Evolutionary conservation across 2,888 invertebrate genomes (phyloP), one percentile per base, ranked within the genome.

Genomic region (Noctua fimbriata): DNA sequence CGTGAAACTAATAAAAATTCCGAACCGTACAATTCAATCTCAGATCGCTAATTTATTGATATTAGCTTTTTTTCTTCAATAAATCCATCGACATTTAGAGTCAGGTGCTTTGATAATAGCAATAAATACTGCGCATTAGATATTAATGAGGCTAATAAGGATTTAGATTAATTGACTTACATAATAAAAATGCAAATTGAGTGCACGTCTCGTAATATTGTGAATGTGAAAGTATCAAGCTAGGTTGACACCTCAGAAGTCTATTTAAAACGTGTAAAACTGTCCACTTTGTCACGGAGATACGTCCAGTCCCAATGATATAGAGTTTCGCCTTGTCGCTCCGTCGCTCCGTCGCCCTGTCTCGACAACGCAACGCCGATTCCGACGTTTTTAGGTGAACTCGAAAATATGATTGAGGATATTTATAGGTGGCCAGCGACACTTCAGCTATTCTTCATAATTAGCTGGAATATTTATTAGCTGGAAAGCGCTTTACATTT

Each of bases 381-480:
- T 87, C 83, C 76, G 92, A 93, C 93, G 87, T 91, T 90, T 93
- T 92, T 91, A 93, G 92, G 92, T 93, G 93, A 93, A 91, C 91
- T 90, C 87, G 87, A 93, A 92, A 91, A 91, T 90, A 91, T 91
- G 89, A 93, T 90, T 89, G 83, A 85, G 77, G 88, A 24, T 91
- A 91, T 91, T 92, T 89, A 91, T 91, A 91, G 84, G 78, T 76
- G 76, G 83, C 79, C 82, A 63, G 76, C 78, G 78, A 84, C 75
- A 85, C 82, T 82, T 71, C 73, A 65, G 69, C 78, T 79, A 90
- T 91, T 91, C 86, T 88, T 90, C 89, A 91, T 91, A 89, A 91
- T 91, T 89, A 90, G 82, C 79, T 69, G 76, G 83, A 81, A 87
- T 87, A 91, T 89, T 86, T 91, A 87, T 88, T 82, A 78, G 63